Conservation (phyloP, 2,888 invertebrate species). For the Trachelus tabidus region DNA sequence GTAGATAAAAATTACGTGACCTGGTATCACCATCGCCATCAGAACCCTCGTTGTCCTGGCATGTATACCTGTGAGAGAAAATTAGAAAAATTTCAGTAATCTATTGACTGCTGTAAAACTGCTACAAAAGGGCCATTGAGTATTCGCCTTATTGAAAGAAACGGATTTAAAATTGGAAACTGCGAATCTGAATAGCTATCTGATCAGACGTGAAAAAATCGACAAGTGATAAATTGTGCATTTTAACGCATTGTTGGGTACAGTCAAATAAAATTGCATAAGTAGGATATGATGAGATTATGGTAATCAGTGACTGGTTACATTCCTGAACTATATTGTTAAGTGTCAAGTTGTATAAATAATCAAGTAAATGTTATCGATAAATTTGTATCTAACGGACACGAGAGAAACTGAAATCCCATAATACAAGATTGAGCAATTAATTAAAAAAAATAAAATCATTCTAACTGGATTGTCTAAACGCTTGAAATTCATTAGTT, state of each 20-base stretch:
- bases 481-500: background rate
- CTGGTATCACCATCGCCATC: constrained; percentile 80
- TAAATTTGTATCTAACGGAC: background rate
- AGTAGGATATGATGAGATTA: background rate
- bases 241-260: background rate
- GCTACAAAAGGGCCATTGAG: too few species aligned
- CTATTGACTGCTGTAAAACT: background rate
- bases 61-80: constrained; percentile 68
- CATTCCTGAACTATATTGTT: background rate
- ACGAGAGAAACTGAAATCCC: background rate
- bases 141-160: background rate
- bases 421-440: background rate
- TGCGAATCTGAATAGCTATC: background rate
- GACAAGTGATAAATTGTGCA: background rate
- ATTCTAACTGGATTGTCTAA: background rate
- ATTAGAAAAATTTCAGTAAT: background rate
- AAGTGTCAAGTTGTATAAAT: background rate
- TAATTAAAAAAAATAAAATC: background rate
- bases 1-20: constrained; percentile 80
- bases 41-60: constrained; percentile 78
- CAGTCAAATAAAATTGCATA: background rate
- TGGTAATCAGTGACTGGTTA: background rate
- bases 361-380: background rate
- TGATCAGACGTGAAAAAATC: background rate
- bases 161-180: background rate